A percentile compares a stretch with the other conserved stretches of the same genome.
Evolutionary conservation across 2,113 vertebrate species (phyloP).

Genomic region (Cinclus cinclus): DNA sequence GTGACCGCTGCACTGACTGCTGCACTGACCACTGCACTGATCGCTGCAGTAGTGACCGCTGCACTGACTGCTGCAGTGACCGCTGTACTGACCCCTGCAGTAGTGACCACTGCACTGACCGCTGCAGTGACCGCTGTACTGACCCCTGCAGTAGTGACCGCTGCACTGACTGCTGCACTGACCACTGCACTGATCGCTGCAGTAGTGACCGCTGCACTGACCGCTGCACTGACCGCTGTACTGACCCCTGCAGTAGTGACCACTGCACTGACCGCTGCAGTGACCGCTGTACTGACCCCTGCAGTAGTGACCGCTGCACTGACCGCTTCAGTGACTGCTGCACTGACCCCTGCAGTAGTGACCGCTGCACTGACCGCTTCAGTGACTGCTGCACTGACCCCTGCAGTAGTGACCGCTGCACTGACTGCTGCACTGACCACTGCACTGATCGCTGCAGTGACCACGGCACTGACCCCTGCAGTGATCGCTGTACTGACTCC

Average conservation of each 20-base stretch:
- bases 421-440: fast-evolving
- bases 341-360: no score
- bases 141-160: not conserved
- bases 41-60: not conserved
- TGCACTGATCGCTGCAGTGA: not conserved
- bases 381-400: not conserved
- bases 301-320: no score
- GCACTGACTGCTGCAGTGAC: not conserved
- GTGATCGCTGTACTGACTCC: not conserved
- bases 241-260: not conserved
- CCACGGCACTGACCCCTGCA: not conserved
- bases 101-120: not conserved
- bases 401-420: fast-evolving
- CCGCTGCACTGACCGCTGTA: not conserved
- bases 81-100: not conserved
- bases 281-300: not conserved
- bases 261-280: fast-evolving
- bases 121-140: fast-evolving
- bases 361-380: not conserved
- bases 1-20: not conserved
- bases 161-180: not conserved
- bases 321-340: not conserved
- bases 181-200: fast-evolving
- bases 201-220: not conserved
- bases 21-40: not conserved